Base-by-base conservation (phyloP, 2,888 invertebrate genomes). In the Eupithecia exiguata region DNA sequence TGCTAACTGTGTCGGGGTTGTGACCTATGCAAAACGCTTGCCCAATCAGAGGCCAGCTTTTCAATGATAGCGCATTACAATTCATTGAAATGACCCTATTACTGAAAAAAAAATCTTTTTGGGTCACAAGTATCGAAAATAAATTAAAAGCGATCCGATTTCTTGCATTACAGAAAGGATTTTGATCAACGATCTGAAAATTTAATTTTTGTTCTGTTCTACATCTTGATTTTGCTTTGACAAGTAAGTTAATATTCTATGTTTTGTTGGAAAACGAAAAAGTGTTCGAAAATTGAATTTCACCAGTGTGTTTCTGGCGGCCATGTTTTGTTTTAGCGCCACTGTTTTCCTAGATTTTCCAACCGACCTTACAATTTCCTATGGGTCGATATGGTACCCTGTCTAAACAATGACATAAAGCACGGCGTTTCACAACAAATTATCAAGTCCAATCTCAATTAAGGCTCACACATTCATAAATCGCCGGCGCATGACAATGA, bases 401-500 rank as follows among this genome's bases (percentile, higher is more conserved):
- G 46, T 38, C 69, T 4, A 25, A 58, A 58, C 58, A 58, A 58
- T 58, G 58, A 58, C 58, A 74, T 74, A 72, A 71, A 46, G 66
- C 71, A 69, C 74, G 21, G 58, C 6, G 81, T 90, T 89, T 88
- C 89, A 82, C 83, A 91, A 90, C 81, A 72, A 83, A 84, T 86
- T 87, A 88, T 87, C 88, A 80, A 74, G 82, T 74, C 86, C 84
- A 89, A 89, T 91, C 90, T 86, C 79, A 84, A 85, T 83, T 84
- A 84, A 82, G 0, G 81, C 84, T 84, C 86, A 88, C 86, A 87
- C 84, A 84, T 84, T 82, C 83, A 85, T 84, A 84, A 86, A 85
- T 86, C 83, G 87, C 86, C 85, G 77, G 70, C 76, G 79, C 81
- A 87, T 89, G 91, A 93, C 93, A 93, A 93, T 92, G 92, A 91